A percentile compares a stretch with the other conserved stretches of the same genome.
Evolutionary conservation across 2,797 vertebrate genomes (phyloP).

Genomic region (Coreius guichenoti): DNA sequence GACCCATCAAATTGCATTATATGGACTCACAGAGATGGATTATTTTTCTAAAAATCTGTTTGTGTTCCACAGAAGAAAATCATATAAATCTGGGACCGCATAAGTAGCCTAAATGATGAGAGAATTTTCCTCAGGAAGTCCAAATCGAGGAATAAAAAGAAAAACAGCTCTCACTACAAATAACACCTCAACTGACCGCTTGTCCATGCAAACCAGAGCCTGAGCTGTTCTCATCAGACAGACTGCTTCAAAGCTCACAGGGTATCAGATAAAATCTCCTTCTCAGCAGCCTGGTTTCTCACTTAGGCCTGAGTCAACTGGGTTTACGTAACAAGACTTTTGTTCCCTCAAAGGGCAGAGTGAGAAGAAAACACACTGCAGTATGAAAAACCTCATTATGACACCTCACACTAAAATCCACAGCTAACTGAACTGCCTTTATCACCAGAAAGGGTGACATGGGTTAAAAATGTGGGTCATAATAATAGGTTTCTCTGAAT

Average conservation of each 20-base stretch:
- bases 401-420: background rate
- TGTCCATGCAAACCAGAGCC: background rate
- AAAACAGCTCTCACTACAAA: slow-evolving; percentile 23
- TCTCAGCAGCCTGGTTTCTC: slow-evolving; percentile 38
- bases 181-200: background rate
- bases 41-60: background rate
- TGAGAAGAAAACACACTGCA: slow-evolving; percentile 9
- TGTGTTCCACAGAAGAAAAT: background rate
- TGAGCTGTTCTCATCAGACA: slow-evolving; percentile 18
- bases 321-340: slow-evolving; percentile 35
- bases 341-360: slow-evolving; percentile 21
- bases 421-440: slow-evolving; percentile 3
- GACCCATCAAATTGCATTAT: background rate
- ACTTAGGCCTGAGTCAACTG: slow-evolving; percentile 13
- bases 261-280: slow-evolving; percentile 38
- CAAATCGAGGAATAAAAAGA: background rate
- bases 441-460: background rate
- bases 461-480: background rate
- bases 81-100: background rate
- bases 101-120: background rate
- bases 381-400: background rate
- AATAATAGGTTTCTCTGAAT: background rate
- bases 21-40: background rate
- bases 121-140: background rate
- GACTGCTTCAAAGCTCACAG: slow-evolving; percentile 33